Base-by-base conservation (phyloP, 1,140 invertebrate genomes). In the Megalonaias nervosa region DNA sequence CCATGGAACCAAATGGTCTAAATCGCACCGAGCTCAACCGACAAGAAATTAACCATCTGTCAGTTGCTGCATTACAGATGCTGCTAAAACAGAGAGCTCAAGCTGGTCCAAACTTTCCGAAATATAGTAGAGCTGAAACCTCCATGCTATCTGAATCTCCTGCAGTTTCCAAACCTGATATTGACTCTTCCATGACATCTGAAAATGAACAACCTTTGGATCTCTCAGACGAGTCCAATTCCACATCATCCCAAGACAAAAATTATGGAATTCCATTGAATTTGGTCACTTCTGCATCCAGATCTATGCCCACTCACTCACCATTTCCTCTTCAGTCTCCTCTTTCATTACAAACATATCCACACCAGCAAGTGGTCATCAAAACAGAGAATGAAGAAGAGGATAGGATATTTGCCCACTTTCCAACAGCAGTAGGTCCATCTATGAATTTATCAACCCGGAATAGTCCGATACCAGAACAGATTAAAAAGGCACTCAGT, bases 41-140 rank as follows among this genome's bases (percentile, higher is more conserved):
- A 59, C 80, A 67, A 67, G 80, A 72, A 23, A 72, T 71, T 57
- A 77, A 68, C 31, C 77, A 69, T 21, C 66, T 78, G 0, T 88
- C 87, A 9, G 85, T 88, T 78, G 84, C 84, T 13, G 86, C 86
- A 14, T 77, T 88, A 62, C 87, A 86, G 26, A 77, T 86, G 75
- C 80, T 88, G 26, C 81, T 87, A 55, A 88, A 87, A 70, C 84
- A 87, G 67, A 64, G 87, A 78, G 81, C 87, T 67, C 59, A 84
- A 71, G 81, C 82, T 80, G 68, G 78, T 64, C 84, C 67, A 17
- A 77, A 75, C 66, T 78, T 61, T 55, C 67, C 70, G 21, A 67
- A 67, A 48, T 75, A 64, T n/a, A 74, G 75, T 60, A 65, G 71
- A 58, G 68, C 55, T 68, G 13, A 68, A 65, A 23, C 77, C 68